phyloP scores from a whole-genome alignment of 2,113 vertebrate genomes.

The Stigmatopora argus region DNA sequence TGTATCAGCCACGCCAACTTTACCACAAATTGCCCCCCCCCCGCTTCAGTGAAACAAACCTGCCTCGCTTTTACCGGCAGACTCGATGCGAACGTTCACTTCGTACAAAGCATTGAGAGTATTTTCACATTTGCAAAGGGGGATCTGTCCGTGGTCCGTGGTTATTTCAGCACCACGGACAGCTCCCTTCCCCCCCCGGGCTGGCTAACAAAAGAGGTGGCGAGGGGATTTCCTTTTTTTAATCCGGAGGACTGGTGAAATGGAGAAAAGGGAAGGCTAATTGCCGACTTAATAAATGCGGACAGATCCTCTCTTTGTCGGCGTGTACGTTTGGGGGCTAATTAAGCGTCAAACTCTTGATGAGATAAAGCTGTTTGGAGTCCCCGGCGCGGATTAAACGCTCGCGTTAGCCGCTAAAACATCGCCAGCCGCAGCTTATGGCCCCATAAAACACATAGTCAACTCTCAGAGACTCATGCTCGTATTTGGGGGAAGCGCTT shows the following conservation, averaged over 20 bases:
- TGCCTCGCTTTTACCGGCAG: too few species aligned
- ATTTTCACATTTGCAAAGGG: neutral
- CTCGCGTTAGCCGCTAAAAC: conserved; percentile 65
- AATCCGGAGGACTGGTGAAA: conserved; percentile 28
- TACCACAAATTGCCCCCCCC: too few species aligned
- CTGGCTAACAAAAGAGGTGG: conserved; percentile 9
- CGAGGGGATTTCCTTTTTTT: conserved; percentile 31
- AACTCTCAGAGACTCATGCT: neutral
- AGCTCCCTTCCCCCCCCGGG: conserved; percentile 38
- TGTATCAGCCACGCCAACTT: too few species aligned
- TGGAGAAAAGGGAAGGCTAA: conserved; percentile 61
- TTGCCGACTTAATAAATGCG: conserved; percentile 60
- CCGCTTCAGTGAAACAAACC: too few species aligned
- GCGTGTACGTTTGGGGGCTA: conserved; percentile 63
- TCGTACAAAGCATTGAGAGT: neutral
- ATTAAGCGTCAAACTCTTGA: conserved; percentile 69
- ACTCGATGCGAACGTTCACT: too few species aligned
- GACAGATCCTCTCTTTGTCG: conserved; percentile 64
- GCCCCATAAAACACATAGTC: neutral
- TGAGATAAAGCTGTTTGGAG: conserved; percentile 67
- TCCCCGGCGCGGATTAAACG: conserved; percentile 64
- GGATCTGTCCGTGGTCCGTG: neutral
- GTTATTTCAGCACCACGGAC: conserved; percentile 47
- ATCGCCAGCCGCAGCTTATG: conserved; percentile 17
- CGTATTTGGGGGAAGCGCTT: neutral